Evolutionary conservation across 2,888 invertebrate genomes (phyloP).

Genomic region (Halocaridina rubra): DNA sequence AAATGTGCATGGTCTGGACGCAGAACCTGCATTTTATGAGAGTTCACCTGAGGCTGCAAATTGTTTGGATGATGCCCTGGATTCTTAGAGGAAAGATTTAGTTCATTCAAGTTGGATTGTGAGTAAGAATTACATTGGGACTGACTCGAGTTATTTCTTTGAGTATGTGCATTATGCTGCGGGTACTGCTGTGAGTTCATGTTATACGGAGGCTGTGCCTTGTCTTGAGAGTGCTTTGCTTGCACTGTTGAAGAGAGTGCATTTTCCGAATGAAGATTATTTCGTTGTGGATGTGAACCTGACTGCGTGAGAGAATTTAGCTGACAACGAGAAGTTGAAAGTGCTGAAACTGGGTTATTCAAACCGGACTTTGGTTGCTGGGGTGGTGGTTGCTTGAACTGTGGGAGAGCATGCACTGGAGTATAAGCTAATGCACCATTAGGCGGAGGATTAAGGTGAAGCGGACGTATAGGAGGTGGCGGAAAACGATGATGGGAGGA

Average conservation of each 20-base stretch:
- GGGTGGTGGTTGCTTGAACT: not conserved
- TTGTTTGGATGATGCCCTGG: not conserved
- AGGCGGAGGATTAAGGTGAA: not conserved
- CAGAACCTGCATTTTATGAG: not conserved
- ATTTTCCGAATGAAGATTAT: not conserved
- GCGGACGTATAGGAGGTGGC: not conserved
- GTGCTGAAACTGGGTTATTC: not conserved
- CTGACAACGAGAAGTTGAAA: not conserved
- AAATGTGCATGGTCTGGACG: not conserved
- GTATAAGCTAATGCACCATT: not conserved
- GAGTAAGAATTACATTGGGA: not conserved
- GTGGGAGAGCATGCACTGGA: not conserved
- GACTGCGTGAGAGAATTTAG: not conserved
- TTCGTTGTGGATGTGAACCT: not conserved
- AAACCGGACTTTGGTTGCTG: not conserved
- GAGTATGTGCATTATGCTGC: not conserved
- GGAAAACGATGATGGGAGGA: not conserved
- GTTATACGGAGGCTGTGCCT: not conserved
- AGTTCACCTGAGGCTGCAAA: not conserved
- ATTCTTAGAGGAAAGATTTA: not conserved
- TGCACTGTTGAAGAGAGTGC: not conserved
- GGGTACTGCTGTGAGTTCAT: not conserved
- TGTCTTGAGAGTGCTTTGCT: not conserved
- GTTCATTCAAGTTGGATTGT: not conserved
- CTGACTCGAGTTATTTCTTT: not conserved